A percentile compares a stretch with the other conserved stretches of the same genome.
These are phyloP conservation scores for Tipula helvola DNA, from an alignment of 2,888 invertebrate species.

Conservation along the genomic window DNA sequence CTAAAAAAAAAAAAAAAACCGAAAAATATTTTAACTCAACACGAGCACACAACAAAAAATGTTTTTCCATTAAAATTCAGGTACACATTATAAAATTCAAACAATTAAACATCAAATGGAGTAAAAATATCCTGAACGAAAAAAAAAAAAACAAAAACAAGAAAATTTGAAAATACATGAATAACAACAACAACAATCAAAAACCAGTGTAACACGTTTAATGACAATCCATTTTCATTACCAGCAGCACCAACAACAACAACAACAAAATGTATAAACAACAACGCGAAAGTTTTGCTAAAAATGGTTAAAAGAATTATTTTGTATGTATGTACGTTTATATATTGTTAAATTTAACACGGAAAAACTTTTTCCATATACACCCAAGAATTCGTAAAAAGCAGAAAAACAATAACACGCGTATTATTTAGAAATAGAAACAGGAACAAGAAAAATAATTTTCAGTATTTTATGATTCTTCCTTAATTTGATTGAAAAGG, in stretches of 20 bases:
- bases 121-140: not conserved
- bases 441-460: not conserved
- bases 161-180: not conserved
- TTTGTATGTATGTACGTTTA: not conserved
- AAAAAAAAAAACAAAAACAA: not conserved
- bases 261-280: not conserved
- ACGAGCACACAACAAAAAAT: not conserved
- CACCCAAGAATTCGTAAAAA: not conserved
- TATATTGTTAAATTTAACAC: not conserved
- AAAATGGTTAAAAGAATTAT: not conserved
- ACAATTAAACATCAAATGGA: constrained; percentile 4
- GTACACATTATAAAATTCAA: not conserved
- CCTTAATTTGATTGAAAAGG: not conserved
- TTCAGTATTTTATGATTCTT: not conserved
- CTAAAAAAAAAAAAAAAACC: not conserved
- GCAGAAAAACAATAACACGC: not conserved
- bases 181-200: not conserved
- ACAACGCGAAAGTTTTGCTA: not conserved
- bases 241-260: not conserved
- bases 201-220: not conserved
- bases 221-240: not conserved
- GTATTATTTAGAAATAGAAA: not conserved
- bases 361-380: not conserved
- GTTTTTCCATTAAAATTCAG: not conserved
- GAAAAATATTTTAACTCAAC: not conserved